These are phyloP conservation scores for Squalus acanthias DNA, from an alignment of 2,797 vertebrate species.

Conservation along the genomic window DNA sequence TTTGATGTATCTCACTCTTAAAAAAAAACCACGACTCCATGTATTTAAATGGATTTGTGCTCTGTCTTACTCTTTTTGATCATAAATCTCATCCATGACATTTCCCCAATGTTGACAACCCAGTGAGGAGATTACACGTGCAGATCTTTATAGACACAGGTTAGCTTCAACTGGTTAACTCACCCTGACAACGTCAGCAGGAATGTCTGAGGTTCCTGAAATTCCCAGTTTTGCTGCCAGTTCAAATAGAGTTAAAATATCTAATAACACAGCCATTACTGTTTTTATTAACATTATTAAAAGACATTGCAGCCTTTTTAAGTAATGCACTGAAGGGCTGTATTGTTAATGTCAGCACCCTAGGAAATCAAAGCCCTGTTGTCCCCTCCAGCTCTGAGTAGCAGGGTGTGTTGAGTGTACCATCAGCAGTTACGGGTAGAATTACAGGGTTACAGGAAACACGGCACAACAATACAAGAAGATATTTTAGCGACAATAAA, in stretches of 20 bases:
- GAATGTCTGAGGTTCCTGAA: neutral
- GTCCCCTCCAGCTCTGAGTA: neutral
- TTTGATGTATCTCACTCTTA: neutral
- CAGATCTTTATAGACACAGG: neutral
- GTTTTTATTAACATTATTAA: neutral
- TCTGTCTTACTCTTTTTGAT: neutral
- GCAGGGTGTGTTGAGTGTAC: neutral
- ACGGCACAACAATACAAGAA: neutral
- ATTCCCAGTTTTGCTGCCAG: neutral
- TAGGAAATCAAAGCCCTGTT: conserved; percentile 1
- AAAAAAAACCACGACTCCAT: neutral
- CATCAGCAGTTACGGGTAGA: neutral
- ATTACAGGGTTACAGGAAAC: neutral
- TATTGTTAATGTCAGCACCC: neutral
- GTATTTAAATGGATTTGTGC: neutral
- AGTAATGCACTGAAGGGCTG: neutral
- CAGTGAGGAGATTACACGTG: neutral
- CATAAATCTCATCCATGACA: neutral
- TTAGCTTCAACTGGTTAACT: neutral
- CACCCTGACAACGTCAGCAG: neutral
- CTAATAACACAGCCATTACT: neutral
- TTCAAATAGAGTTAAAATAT: neutral
- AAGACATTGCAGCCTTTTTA: neutral
- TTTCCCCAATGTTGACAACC: neutral
- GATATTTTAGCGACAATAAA: neutral